Evolutionary conservation across 2,797 vertebrate species (phyloP), one percentile per base, ranked within the genome.

Genomic region (Luscinia luscinia): DNA sequence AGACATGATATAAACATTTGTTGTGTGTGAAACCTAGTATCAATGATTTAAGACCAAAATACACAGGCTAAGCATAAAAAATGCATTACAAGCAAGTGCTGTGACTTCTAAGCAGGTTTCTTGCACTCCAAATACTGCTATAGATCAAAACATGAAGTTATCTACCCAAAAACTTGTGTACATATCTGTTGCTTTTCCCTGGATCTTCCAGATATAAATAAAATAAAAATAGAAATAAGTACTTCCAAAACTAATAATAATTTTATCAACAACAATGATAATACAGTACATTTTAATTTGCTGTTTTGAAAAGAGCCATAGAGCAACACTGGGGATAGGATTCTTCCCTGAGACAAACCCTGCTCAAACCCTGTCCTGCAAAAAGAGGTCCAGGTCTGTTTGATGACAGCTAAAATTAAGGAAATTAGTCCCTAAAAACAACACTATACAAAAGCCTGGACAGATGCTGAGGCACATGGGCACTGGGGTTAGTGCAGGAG

Each of bases 241-340:
- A 40, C 18, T 26, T 81, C 14, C 67, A 78, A 77, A 38, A 38
- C 2, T 13, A 57, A 21, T 45, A 27, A 12, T 23, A 66, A 41
- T 46, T 82, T 3, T 16, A 58, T 30, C 36, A 74, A 9, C n/a
- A 89, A 36, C 6, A 61, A 36, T 12, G 41, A 41, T 20, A 85
- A 54, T 13, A 34, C 5, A 73, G 2, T 32, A 16, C 64, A 66
- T 86, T 59, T 38, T 41, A 59, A 38, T 78, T 72, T 82, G 15
- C 15, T 58, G 5, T 34, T 62, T 41, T 27, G 38, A 70, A 77
- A 63, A 90, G 10, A 92, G 6, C 6, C 22, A 57, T 6, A 36
- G 15, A 5, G 26, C 8, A 45, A 32, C 2, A 0, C 2, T 28
- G 17, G 10, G 6, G 2, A 3, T 58, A 41, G 21, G 3, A 49